These are phyloP conservation scores for Augochlorella aurata DNA, from an alignment of 2,888 invertebrate genomes.

Conservation along the genomic window DNA sequence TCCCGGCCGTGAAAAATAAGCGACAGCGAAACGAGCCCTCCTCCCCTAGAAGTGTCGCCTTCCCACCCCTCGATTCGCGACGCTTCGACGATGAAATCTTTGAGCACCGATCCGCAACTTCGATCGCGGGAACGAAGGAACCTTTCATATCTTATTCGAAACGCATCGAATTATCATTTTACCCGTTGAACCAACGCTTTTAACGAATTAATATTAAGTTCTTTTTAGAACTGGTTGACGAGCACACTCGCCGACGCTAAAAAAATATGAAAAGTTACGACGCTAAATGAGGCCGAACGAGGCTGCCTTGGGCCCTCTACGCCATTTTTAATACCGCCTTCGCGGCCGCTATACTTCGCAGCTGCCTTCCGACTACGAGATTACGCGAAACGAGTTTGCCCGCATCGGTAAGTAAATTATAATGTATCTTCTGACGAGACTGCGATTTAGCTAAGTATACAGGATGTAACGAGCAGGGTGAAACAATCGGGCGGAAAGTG, in stretches of 20 bases:
- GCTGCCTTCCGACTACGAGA: not conserved
- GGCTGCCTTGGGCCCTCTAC: not conserved
- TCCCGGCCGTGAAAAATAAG: constrained; percentile 45
- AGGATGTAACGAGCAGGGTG: not conserved
- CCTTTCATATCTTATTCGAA: not conserved
- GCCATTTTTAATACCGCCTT: not conserved
- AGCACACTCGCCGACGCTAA: too few species aligned
- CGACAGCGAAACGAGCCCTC: not conserved
- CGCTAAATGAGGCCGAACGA: not conserved
- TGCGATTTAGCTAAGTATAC: not conserved
- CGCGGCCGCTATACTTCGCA: not conserved
- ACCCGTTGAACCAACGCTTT: too few species aligned
- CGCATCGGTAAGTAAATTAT: constrained; percentile 5
- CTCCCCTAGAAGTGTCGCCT: constrained; percentile 27
- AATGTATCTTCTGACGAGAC: not conserved
- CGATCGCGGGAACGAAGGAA: not conserved
- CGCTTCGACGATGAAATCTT: constrained; percentile 43
- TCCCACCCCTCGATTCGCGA: not conserved
- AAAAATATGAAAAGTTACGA: not conserved
- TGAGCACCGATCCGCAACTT: constrained; percentile 13
- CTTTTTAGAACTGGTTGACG: too few species aligned
- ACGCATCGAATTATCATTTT: too few species aligned
- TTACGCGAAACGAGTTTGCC: not conserved
- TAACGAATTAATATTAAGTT: too few species aligned
- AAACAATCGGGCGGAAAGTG: not conserved